Evolutionary conservation across 2,888 invertebrate genomes (phyloP), one percentile per base, ranked within the genome.

Genomic region (Sepiola atlantica): DNA sequence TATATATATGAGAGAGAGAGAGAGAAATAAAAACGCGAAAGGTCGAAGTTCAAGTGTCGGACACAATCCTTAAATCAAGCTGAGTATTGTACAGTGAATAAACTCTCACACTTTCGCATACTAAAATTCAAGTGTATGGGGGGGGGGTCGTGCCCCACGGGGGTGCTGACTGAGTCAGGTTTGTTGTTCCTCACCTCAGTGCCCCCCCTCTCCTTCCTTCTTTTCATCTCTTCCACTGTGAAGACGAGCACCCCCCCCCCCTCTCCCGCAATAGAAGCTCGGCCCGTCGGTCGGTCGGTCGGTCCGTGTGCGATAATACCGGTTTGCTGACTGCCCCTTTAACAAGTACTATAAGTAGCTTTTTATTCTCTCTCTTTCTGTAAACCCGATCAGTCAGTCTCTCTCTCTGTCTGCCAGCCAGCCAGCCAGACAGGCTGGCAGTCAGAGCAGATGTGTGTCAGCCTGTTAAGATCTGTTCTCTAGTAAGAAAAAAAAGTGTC

Each of bases 301-400:
- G 77, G 12, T 12, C 2, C n/a, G 77, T n/a, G 45, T 45, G 45
- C 8, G 45, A 45, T 45, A 12, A 77, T 24, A 24, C 24, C 24
- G 24, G 28, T 16, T 18, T 10, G n/a, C 77, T 77, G 28, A 16
- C n/a, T 77, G 77, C 77, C 77, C 77, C 77, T 77, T 77, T 77
- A 77, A 77, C 77, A 77, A 77, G 16, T n/a, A 77, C 77, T 77
- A 77, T n/a, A 77, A 77, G 77, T 77, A 77, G 77, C n/a, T n/a
- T 77, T n/a, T 77, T n/a, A 4, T 16, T 14, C 77, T 45, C 45
- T 45, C 45, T 45, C 45, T 45, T 8, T 45, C 45, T 45, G 28
- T 77, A 28, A n/a, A 21, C 24, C 0, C 28, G 77, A 21, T 12
- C 55, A 77, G 77, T 2, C 77, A n/a, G 18, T n/a, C 77, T 14